Evolutionary conservation across 92 coral and sea anemone species (phyloP).

Genomic region (Phenganax subtilis): DNA sequence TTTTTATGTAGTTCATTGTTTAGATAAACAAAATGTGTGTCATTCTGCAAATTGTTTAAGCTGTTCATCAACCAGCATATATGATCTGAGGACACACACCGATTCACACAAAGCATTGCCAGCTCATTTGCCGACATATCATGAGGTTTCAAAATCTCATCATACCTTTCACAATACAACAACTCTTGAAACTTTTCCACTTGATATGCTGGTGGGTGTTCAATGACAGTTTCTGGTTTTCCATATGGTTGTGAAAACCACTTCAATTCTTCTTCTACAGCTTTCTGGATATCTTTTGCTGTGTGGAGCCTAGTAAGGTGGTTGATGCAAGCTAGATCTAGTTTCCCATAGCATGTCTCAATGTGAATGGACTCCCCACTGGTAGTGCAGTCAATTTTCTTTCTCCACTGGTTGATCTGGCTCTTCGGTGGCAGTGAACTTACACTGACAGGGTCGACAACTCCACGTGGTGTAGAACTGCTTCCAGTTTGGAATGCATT

Average conservation of each 20-base stretch:
- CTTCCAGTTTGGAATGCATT: neutral
- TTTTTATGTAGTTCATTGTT: no score
- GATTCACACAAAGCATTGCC: neutral
- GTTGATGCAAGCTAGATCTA: neutral
- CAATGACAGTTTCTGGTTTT: neutral
- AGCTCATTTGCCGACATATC: slow-evolving; percentile 2
- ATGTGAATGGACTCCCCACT: neutral
- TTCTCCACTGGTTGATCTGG: neutral
- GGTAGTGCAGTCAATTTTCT: neutral
- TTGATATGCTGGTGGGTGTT: neutral
- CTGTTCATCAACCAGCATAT: neutral
- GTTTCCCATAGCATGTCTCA: neutral
- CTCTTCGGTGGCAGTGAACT: neutral
- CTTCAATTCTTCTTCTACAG: neutral
- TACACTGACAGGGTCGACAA: neutral
- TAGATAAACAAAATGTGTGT: neutral
- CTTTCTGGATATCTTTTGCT: neutral
- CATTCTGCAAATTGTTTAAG: neutral
- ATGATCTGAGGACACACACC: neutral
- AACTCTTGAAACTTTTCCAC: neutral
- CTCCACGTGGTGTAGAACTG: neutral
- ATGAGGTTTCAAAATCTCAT: neutral
- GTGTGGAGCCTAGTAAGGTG: neutral
- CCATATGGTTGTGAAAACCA: slow-evolving; percentile 1
- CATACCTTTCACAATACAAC: neutral